Base-by-base conservation (phyloP, 2,113 vertebrate species). In the Ammodytes marinus region DNA sequence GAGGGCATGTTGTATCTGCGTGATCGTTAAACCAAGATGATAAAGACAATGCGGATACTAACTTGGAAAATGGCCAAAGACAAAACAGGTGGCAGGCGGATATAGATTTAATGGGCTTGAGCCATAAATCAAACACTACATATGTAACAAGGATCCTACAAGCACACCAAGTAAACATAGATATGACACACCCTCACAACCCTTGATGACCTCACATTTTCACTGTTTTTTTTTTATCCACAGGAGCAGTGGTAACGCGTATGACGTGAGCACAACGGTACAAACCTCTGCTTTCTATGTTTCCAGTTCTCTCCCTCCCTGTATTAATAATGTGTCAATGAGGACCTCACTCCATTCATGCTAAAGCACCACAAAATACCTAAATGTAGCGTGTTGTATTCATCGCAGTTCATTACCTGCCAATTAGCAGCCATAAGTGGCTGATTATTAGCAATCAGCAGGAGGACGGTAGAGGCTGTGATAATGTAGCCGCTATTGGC, bases 241-340 rank as follows among this genome's bases (percentile, higher is more conserved):
- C 87, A 94, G 93, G 86, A 75, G 65, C 4, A 11, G 7, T 1
- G 39, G 5, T 58, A 91, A 85, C 1, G 70, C 70, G 0, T 94
- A 94, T n/a, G 75, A 88, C 0, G 70, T 92, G 53, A 93, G 53
- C 42, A 6, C 47, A 8, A 65, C 0, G 89, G 93, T 93, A 90
- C 2, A 81, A 80, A 75, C 47, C 42, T 69, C 54, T 66, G 27
- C 8, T 57, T 8, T 63, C 8, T 54, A 4, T 54, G 8, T 46
- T 42, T 39, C 43, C 40, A 5, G 10, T 15, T 66, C 14, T 61
- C 50, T 49, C 8, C 15, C 0, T 12, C 10, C 13, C 6, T 15
- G n/a, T 15, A 6, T 58, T 13, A 4, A 2, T 13, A 4, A 2
- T 45, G 65, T 76, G 35, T 46, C 58, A 8, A 2, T 27, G 1